Evolutionary conservation across 2,113 vertebrate genomes (phyloP).

Genomic region (Gymnorhina tibicen): DNA sequence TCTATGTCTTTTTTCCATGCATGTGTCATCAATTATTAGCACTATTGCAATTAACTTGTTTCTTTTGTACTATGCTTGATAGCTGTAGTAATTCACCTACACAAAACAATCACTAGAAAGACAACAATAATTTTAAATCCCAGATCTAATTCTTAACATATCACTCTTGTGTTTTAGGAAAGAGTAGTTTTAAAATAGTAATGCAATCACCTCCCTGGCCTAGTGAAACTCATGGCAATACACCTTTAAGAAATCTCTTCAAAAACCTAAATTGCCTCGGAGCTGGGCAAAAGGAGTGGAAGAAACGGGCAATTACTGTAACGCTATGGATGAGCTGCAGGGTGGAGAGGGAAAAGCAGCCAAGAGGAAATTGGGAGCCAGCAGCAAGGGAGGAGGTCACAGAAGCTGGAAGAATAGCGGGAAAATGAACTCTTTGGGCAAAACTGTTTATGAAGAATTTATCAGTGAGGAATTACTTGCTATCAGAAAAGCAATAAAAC

Average conservation of each 20-base stretch:
- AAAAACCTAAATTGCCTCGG: background rate
- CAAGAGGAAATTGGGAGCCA: background rate
- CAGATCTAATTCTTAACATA: background rate
- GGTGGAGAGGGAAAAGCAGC: background rate
- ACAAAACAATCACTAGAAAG: background rate
- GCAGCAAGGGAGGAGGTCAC: slow-evolving; percentile 22
- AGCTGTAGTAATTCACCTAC: background rate
- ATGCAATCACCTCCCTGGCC: background rate
- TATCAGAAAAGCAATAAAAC: background rate
- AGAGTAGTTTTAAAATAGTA: background rate
- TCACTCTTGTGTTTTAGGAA: background rate
- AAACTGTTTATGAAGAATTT: background rate
- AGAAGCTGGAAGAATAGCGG: background rate
- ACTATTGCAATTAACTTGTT: background rate
- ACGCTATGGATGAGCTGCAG: background rate
- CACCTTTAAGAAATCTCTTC: background rate
- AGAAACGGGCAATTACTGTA: background rate
- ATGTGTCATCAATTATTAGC: background rate
- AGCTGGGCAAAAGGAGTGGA: background rate
- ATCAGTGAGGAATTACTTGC: background rate
- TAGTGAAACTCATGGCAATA: background rate
- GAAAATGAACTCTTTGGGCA: background rate
- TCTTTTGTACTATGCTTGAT: background rate
- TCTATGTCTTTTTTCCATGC: background rate
- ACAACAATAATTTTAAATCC: background rate